A percentile compares a stretch with the other conserved stretches of the same genome.
Evolutionary conservation across 2,113 vertebrate genomes (phyloP).

Genomic region (Megaleporinus macrocephalus): DNA sequence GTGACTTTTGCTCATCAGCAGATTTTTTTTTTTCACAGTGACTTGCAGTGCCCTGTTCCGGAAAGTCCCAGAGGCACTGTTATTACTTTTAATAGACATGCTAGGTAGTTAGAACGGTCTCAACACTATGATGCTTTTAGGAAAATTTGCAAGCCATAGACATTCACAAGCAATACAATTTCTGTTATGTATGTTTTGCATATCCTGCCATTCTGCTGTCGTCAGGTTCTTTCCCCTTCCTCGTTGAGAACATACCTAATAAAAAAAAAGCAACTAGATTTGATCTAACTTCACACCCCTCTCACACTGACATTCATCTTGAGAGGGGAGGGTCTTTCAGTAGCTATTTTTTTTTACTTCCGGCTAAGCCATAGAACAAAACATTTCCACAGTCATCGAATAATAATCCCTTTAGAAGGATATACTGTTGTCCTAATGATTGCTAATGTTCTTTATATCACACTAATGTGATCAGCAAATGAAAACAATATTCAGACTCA

Average conservation of each 20-base stretch:
- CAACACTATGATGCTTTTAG: conserved; percentile 58
- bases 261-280: not conserved
- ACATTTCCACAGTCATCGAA: conserved; percentile 11
- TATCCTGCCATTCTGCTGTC: conserved; percentile 32
- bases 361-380: conserved; percentile 7
- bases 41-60: conserved; percentile 4
- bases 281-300: not conserved
- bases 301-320: not conserved
- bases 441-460: not conserved
- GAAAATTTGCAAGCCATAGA: conserved; percentile 52
- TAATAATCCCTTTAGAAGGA: conserved; percentile 10
- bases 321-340: not conserved
- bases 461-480: conserved; percentile 8
- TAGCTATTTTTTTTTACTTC: conserved; percentile 23
- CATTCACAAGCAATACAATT: conserved; percentile 18
- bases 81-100: not conserved
- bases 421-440: not conserved
- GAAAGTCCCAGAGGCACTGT: not conserved
- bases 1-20: conserved; percentile 14
- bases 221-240: not conserved
- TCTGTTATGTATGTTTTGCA: conserved; percentile 1
- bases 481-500: not conserved
- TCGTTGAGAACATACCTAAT: not conserved
- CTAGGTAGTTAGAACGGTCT: not conserved
- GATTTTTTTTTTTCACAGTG: conserved; percentile 29